Conservation (phyloP, 2,797 vertebrate genomes). For the Cossypha polioptera region DNA sequence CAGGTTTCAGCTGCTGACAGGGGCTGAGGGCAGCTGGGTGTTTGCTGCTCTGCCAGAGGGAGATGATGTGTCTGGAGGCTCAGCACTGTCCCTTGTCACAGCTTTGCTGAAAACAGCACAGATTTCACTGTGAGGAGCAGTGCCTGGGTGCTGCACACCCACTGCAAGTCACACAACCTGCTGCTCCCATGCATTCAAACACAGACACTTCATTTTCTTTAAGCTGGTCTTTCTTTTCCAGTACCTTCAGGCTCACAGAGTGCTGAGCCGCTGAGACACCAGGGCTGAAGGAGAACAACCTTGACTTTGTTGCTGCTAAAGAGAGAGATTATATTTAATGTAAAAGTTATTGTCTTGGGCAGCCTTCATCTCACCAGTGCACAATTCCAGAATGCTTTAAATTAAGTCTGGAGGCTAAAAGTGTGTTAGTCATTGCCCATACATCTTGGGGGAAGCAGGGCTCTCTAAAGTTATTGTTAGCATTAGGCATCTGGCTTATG, state of each 20-base stretch:
- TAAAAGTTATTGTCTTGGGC: conserved; percentile 40
- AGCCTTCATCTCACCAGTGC: conserved; percentile 48
- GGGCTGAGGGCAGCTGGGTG: background rate
- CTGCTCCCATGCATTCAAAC: background rate
- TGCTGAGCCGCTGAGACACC: background rate
- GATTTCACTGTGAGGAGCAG: background rate
- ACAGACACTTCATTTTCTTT: background rate
- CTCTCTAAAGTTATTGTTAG: conserved; percentile 51
- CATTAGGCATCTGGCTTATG: conserved; percentile 67
- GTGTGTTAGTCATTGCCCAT: conserved; percentile 60
- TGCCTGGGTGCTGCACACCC: background rate
- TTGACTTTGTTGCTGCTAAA: conserved; percentile 42
- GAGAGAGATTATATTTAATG: conserved; percentile 39
- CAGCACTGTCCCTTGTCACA: background rate
- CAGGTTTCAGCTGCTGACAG: background rate
- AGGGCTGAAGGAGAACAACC: conserved; percentile 9
- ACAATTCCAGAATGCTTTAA: conserved; percentile 56
- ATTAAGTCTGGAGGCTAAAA: conserved; percentile 55
- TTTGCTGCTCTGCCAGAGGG: background rate
- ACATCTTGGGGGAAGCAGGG: conserved; percentile 11
- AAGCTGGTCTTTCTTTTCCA: background rate
- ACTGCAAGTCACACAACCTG: background rate
- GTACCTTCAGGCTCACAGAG: background rate
- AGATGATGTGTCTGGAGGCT: accelerated
- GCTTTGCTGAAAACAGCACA: accelerated